A percentile compares a stretch with the other conserved stretches of the same genome.
Conservation (phyloP, 2,888 invertebrate species). For the Drosophila yooni region DNA sequence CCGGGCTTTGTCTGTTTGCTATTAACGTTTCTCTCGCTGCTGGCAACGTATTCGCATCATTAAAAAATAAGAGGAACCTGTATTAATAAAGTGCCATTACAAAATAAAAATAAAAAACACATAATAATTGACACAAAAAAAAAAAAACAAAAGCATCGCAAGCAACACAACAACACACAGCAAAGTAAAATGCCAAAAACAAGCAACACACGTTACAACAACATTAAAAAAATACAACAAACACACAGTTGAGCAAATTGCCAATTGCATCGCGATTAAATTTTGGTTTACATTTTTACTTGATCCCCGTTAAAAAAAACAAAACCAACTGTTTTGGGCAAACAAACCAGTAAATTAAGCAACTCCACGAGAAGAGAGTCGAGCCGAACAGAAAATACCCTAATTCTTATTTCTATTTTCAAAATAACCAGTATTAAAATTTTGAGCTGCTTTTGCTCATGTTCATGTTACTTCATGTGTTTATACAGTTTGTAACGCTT, state of each 20-base stretch:
- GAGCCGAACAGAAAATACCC: conserved; percentile 11
- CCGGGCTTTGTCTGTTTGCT: conserved; percentile 38
- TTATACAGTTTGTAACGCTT: neutral
- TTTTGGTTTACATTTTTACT: conserved; percentile 28
- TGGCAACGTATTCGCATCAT: conserved; percentile 30
- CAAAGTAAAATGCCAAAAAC: conserved; percentile 5
- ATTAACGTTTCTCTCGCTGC: conserved; percentile 30
- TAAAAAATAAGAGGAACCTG: conserved; percentile 36
- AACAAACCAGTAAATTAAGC: conserved; percentile 22
- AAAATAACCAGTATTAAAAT: neutral
- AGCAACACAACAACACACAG: conserved; percentile 16
- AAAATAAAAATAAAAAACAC: conserved; percentile 16
- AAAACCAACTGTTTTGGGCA: conserved; percentile 2
- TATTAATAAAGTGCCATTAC: conserved; percentile 75
- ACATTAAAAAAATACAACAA: conserved; percentile 5
- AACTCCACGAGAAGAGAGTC: neutral
- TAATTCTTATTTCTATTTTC: conserved; percentile 14
- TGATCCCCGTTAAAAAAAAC: conserved; percentile 5
- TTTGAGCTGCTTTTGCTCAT: neutral
- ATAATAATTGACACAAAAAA: conserved; percentile 4
- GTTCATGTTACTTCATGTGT: neutral
- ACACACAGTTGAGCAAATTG: conserved; percentile 31
- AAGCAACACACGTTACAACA: conserved; percentile 6
- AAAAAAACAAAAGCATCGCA: neutral
- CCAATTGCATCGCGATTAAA: conserved; percentile 16